These are phyloP conservation scores for Dolichotis patagonum DNA, from an alignment of 2,113 vertebrate genomes.

Conservation along the genomic window DNA sequence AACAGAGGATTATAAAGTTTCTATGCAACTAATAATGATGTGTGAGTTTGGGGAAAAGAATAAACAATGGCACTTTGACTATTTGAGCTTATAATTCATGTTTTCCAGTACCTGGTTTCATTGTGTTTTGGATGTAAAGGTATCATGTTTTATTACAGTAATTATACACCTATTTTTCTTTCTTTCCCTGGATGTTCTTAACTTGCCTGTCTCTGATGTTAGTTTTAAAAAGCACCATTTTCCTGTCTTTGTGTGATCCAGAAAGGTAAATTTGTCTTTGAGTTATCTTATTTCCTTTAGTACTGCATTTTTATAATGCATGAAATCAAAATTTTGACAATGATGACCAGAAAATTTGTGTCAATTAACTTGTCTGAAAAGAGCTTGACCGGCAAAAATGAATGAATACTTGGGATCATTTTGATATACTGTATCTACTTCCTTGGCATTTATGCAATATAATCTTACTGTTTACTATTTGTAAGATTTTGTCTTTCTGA, in stretches of 20 bases:
- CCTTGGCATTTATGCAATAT: neutral
- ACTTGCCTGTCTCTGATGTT: neutral
- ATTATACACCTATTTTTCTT: neutral
- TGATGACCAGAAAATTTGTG: neutral
- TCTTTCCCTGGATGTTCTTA: neutral
- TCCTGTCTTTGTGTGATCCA: neutral
- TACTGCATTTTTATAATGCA: neutral
- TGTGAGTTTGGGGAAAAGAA: neutral
- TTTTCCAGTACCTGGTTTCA: neutral
- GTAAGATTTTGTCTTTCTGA: neutral
- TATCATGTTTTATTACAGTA: neutral
- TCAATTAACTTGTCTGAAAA: neutral
- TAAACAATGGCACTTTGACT: neutral
- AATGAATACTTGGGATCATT: neutral
- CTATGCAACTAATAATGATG: neutral
- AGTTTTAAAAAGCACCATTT: neutral
- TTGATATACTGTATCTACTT: neutral
- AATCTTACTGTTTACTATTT: neutral
- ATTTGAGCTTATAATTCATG: neutral
- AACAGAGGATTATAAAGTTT: neutral
- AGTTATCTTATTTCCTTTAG: neutral
- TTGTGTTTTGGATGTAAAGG: neutral
- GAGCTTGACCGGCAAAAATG: neutral
- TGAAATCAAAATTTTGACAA: neutral
- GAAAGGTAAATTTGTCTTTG: neutral